Evolutionary conservation across 2,888 invertebrate genomes (phyloP).

Genomic region (Troides oblongomaculatus): DNA sequence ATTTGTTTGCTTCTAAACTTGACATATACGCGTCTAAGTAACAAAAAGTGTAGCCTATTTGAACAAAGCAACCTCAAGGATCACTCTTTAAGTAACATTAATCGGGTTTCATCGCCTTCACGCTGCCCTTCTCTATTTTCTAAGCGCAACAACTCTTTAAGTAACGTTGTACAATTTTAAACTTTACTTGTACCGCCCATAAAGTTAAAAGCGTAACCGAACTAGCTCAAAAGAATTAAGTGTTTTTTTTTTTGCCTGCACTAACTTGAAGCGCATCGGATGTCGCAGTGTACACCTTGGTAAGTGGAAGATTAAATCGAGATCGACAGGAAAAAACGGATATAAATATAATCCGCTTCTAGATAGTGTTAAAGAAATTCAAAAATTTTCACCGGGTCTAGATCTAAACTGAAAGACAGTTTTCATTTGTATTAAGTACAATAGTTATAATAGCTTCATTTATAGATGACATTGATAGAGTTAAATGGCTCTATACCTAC

Average conservation of each 20-base stretch:
- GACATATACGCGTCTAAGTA: slow-evolving; percentile 72
- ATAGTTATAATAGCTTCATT: too few species aligned
- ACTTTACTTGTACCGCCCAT: neutral
- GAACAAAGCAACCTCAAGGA: slow-evolving; percentile 57
- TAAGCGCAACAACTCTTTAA: slow-evolving; percentile 31
- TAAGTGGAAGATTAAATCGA: slow-evolving; percentile 31
- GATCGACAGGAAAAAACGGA: slow-evolving; percentile 19
- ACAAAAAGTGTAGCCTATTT: slow-evolving; percentile 74
- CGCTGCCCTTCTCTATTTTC: slow-evolving; percentile 27
- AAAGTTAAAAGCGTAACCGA: slow-evolving; percentile 9
- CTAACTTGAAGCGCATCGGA: slow-evolving; percentile 33
- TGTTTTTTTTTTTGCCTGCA: slow-evolving; percentile 12
- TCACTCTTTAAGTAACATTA: slow-evolving; percentile 77
- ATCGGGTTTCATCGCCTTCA: slow-evolving; percentile 56
- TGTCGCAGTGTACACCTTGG: slow-evolving; percentile 31
- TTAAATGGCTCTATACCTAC: too few species aligned
- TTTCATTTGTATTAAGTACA: too few species aligned
- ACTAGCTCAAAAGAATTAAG: slow-evolving; percentile 31
- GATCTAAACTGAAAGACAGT: neutral
- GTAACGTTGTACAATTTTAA: slow-evolving; percentile 1
- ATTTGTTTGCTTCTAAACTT: slow-evolving; percentile 44
- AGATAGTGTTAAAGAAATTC: neutral
- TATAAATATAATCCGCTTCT: neutral
- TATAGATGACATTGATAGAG: neutral
- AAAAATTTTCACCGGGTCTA: neutral